Evolutionary conservation across 2,113 vertebrate genomes (phyloP).

Genomic region (Ophthalmolycus amberensis): DNA sequence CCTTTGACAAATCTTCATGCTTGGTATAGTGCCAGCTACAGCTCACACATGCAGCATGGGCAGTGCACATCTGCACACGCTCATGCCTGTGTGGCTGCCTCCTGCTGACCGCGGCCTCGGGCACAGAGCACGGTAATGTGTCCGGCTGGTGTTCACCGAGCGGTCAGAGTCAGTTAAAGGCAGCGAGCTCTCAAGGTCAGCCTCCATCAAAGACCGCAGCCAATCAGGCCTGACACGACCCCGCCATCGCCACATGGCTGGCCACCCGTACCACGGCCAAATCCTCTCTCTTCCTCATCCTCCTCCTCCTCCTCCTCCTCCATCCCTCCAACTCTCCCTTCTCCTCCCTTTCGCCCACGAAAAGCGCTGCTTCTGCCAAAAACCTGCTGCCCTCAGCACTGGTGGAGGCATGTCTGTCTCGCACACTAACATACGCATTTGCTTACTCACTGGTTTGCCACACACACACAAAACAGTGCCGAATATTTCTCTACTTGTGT

Average conservation of each 20-base stretch:
- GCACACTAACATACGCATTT: constrained; percentile 37
- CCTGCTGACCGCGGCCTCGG: constrained; percentile 29
- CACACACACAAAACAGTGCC: background rate
- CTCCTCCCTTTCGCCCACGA: constrained; percentile 19
- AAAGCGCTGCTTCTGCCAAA: constrained; percentile 60
- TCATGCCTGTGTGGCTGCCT: constrained; percentile 8
- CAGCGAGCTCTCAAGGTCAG: constrained; percentile 63
- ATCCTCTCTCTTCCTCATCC: constrained; percentile 4
- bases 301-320: background rate
- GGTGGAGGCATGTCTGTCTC: constrained; percentile 47
- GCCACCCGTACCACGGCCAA: constrained; percentile 20
- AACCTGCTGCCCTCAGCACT: constrained; percentile 67
- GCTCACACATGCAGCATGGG: constrained; percentile 1
- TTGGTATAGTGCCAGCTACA: background rate
- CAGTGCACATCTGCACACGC: constrained; percentile 19
- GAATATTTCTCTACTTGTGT: constrained; percentile 12
- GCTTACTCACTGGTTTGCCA: constrained; percentile 45
- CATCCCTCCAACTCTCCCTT: background rate
- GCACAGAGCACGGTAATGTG: constrained; percentile 22
- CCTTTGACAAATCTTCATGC: background rate
- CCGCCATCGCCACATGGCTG: constrained; percentile 42
- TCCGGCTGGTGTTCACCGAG: constrained; percentile 15
- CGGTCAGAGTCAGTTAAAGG: constrained; percentile 48
- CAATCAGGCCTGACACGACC: constrained; percentile 55
- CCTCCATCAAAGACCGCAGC: constrained; percentile 57